A percentile compares a stretch with the other conserved stretches of the same genome.
Conservation (phyloP, 1,140 invertebrate species). For the Habropoda laboriosa region DNA sequence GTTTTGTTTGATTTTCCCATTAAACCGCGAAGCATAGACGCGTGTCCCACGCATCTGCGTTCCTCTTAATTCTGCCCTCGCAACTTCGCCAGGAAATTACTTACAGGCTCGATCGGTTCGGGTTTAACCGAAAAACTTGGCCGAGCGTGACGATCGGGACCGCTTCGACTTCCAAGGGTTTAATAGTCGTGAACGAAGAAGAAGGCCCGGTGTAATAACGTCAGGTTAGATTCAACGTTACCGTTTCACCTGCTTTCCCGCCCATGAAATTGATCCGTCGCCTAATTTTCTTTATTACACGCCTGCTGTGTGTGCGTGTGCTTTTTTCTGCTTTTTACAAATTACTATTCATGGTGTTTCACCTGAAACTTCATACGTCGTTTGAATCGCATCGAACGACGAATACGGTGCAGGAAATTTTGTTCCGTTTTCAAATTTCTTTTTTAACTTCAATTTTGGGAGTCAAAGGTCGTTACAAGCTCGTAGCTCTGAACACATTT, state of each 20-base stretch:
- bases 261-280: not conserved
- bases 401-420: too few species aligned
- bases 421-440: too few species aligned
- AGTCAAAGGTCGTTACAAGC: too few species aligned
- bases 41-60: conserved; percentile 75
- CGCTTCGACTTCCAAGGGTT: conserved; percentile 5
- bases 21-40: conserved; percentile 72
- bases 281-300: not conserved
- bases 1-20: conserved; percentile 66
- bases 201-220: not conserved
- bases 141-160: conserved; percentile 63
- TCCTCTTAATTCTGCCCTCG: conserved; percentile 55
- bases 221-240: not conserved
- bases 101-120: conserved; percentile 37
- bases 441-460: too few species aligned
- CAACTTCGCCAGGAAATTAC: conserved; percentile 75
- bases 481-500: too few species aligned
- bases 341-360: too few species aligned
- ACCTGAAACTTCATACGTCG: too few species aligned
- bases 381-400: too few species aligned
- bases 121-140: conserved; percentile 67
- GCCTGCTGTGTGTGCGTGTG: not conserved
- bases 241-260: conserved; percentile 2
- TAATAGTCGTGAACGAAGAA: conserved; percentile 5
- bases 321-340: too few species aligned